Evolutionary conservation across 1,140 invertebrate genomes (phyloP).

Genomic region (Heliconius nattereri): DNA sequence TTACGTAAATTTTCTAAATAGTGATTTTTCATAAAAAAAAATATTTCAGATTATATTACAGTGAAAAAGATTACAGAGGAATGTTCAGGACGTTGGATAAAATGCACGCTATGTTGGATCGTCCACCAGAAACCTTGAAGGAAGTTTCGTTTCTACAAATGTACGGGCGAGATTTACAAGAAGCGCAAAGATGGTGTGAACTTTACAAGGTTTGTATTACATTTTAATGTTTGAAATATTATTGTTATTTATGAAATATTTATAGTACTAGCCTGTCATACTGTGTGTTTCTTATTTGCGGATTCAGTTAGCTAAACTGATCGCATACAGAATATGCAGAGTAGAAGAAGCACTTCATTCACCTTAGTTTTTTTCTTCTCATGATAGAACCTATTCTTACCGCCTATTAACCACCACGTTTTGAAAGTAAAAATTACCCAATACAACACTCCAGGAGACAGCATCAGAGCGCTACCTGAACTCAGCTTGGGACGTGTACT

Average conservation of each 20-base stretch:
- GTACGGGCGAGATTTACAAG: conserved; percentile 95
- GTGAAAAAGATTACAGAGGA: conserved; percentile 95
- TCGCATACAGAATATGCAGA: too few species aligned
- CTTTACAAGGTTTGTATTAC: conserved; percentile 85
- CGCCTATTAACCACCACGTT: too few species aligned
- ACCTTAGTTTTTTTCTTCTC: too few species aligned
- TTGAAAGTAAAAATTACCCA: too few species aligned
- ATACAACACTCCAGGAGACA: conserved; percentile 78
- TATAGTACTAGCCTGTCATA: too few species aligned
- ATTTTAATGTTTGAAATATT: too few species aligned
- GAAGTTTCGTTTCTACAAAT: conserved; percentile 99
- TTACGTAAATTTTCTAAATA: background rate
- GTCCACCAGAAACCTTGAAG: conserved; percentile 97
- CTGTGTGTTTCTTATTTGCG: too few species aligned
- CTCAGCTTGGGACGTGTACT: conserved; percentile 99
- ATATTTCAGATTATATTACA: conserved; percentile 92
- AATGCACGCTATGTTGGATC: conserved; percentile 96
- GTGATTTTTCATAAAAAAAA: too few species aligned
- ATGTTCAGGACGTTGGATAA: conserved; percentile 98
- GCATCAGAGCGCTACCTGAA: conserved; percentile 95
- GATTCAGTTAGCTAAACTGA: too few species aligned
- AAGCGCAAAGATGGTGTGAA: conserved; percentile 97
- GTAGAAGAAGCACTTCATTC: too few species aligned
- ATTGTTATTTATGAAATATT: too few species aligned
- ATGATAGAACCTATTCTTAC: too few species aligned